phyloP scores from a whole-genome alignment of 92 coral and sea anemone genomes.

The Galaxea fascicularis region DNA sequence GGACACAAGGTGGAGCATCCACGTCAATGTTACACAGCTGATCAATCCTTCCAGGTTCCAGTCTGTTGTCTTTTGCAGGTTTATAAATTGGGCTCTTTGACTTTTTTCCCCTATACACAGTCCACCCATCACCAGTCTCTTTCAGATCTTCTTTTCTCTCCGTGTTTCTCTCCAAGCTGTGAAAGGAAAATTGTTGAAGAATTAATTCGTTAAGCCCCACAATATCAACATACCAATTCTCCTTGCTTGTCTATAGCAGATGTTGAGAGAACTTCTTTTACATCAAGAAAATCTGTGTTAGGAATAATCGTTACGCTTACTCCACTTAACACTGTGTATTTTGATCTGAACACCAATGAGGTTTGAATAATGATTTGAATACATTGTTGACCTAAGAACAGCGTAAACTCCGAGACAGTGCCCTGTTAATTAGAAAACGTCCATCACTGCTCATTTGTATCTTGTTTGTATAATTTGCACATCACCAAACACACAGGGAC shows the following conservation, averaged over 20 bases:
- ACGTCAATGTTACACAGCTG: neutral
- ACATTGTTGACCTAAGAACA: too few relatives aligned
- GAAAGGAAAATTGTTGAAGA: neutral
- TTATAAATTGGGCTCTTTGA: constrained; percentile 1
- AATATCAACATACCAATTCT: neutral
- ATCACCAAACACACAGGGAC: too few relatives aligned
- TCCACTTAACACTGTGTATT: too few relatives aligned
- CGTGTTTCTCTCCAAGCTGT: neutral
- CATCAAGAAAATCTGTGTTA: too few relatives aligned
- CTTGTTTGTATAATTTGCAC: too few relatives aligned
- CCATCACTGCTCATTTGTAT: too few relatives aligned
- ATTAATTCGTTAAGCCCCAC: neutral
- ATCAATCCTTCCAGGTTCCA: neutral
- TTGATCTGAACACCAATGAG: too few relatives aligned
- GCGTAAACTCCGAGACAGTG: too few relatives aligned
- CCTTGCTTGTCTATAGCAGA: neutral
- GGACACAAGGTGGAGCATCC: neutral
- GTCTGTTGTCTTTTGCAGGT: neutral
- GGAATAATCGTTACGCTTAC: too few relatives aligned
- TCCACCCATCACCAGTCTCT: constrained; percentile 10
- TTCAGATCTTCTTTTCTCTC: neutral
- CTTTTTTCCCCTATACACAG: neutral
- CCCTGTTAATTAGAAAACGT: too few relatives aligned
- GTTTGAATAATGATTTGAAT: too few relatives aligned
- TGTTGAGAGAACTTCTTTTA: too few relatives aligned